phyloP scores from a whole-genome alignment of 1,140 invertebrate genomes.

The Dermatophagoides farinae region DNA sequence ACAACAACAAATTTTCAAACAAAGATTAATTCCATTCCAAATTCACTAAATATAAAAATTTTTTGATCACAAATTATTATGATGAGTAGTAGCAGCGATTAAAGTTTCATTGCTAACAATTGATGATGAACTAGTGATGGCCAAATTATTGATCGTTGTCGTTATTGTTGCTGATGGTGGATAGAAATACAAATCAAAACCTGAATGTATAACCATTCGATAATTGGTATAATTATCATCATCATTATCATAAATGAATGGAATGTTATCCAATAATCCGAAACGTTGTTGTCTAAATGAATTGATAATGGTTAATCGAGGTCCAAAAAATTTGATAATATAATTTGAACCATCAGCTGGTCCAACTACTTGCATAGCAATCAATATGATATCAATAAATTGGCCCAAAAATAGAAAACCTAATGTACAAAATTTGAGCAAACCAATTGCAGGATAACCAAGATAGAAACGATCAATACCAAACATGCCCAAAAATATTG shows the following conservation, averaged over 20 bases:
- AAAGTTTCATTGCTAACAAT: too few relatives aligned
- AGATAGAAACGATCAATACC: constrained; percentile 91
- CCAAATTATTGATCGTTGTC: not conserved
- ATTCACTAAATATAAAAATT: too few relatives aligned
- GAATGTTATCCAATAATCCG: constrained; percentile 37
- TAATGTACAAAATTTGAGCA: constrained; percentile 81
- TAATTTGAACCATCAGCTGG: constrained; percentile 93
- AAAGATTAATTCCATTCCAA: too few relatives aligned
- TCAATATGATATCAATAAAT: constrained; percentile 78
- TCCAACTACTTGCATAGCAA: constrained; percentile 70
- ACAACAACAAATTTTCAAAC: too few relatives aligned
- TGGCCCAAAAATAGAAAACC: constrained; percentile 92
- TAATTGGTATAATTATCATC: not conserved
- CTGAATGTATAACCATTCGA: not conserved
- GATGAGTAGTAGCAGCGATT: too few relatives aligned
- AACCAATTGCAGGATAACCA: constrained; percentile 80
- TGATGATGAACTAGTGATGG: not conserved
- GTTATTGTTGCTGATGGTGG: not conserved
- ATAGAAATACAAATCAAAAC: not conserved
- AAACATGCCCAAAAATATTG: constrained; percentile 86
- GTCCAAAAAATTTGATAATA: constrained; percentile 79
- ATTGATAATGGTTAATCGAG: constrained; percentile 51
- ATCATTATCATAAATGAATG: not conserved
- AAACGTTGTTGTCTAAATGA: constrained; percentile 39
- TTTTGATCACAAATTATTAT: too few relatives aligned